Percentiles rank a stretch among this genome's conserved stretches.
phyloP scores from a whole-genome alignment of 2,888 invertebrate genomes.

The Athripsodes cinereus region DNA sequence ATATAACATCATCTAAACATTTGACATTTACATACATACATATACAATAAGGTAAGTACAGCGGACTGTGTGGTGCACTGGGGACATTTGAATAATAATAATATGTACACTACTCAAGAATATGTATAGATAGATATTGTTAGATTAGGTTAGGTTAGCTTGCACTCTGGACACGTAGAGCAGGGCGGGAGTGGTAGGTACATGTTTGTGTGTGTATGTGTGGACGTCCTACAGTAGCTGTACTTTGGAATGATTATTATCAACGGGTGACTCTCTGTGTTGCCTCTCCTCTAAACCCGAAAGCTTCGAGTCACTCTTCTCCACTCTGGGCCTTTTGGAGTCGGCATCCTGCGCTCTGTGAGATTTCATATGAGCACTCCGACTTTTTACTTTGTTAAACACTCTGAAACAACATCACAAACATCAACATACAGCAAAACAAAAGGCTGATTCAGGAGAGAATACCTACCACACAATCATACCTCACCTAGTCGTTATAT shows the following conservation, averaged over 20 bases:
- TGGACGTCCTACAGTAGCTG: conserved; percentile 25
- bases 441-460: no score
- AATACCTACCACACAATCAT: no score
- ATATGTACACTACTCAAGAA: no score
- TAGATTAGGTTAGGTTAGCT: no score
- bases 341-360: conserved; percentile 88
- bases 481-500: no score
- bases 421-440: neutral
- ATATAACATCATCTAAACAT: no score
- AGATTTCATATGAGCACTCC: conserved; percentile 99
- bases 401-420: conserved; percentile 62
- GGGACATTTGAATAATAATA: no score
- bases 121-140: no score
- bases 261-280: conserved; percentile 37
- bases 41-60: no score
- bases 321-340: conserved; percentile 60
- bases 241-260: conserved; percentile 41
- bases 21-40: no score
- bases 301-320: conserved; percentile 54
- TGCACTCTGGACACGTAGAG: no score
- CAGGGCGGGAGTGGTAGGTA: neutral
- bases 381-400: conserved; percentile 96
- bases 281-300: conserved; percentile 43
- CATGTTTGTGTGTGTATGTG: neutral
- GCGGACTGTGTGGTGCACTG: no score